Evolutionary conservation across 2,888 invertebrate genomes (phyloP), one percentile per base, ranked within the genome.

Genomic region (Ennomos fuscantarius): DNA sequence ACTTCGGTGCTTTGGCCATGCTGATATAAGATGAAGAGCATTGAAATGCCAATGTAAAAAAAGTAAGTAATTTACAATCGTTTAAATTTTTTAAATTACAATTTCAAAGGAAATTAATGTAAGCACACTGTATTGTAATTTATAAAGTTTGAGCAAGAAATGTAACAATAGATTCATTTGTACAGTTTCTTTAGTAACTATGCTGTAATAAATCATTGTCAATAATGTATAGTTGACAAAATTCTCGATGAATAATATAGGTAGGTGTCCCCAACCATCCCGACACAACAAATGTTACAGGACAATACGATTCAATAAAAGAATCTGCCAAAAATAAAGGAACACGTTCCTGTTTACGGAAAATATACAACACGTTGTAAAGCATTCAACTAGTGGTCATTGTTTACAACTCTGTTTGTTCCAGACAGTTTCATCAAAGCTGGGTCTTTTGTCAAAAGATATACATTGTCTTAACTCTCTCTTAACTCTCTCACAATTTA

Each of bases 1-100:
- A 87, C 86, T 84, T 84, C 78, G 80, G 85, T 87, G 82, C 89
- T 91, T 90, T 91, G 90, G 91, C 87, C 87, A 86, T 84, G 81
- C 82, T 83, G 77, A 78, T 83, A 70, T 63, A 49, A 61, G 31
- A 15, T 39, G 33, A 13, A 11, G 37, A 50, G 24, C 33, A 36
- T 36, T 41, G 37, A 48, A 40, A 45, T 36, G 32, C 46, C 33
- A 47, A 42, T 12, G 24, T 36, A 46, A 39, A 24, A 31, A 55
- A 13, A 72, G 69, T 72, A 46, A 33, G 33, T 40, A 45, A 15
- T 46, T 40, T 44, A n/a, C 44, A 45, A 24, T 6, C 1, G 24
- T 24, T 24, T 3, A 42, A 6, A 37, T 39, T 46, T 45, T 50
- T 24, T 24, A 3, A 42, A 46, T 51, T 42, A 35, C 13, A 46